Conservation (phyloP, 2,797 vertebrate genomes). For the Xenops minutus region DNA sequence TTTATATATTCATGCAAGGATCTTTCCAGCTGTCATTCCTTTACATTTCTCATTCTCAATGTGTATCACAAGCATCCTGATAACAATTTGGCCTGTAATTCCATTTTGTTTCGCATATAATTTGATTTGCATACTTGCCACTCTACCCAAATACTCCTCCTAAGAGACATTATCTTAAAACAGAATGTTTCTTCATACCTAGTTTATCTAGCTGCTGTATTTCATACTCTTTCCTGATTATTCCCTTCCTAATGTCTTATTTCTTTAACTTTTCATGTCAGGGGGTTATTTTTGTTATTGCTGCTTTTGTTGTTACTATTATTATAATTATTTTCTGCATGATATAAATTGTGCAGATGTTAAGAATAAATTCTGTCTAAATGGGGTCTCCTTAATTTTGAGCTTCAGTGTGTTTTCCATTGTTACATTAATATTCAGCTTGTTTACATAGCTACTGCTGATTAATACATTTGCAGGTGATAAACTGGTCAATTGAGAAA, state of each 20-base stretch:
- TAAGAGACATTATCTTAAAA: background rate
- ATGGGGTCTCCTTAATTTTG: background rate
- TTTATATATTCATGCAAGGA: background rate
- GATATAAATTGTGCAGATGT: background rate
- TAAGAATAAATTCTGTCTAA: background rate
- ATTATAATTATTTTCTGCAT: background rate
- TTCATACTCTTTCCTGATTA: background rate
- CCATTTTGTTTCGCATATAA: background rate
- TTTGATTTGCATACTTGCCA: background rate
- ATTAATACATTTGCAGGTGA: background rate
- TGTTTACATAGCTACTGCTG: background rate
- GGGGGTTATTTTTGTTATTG: background rate
- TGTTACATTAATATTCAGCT: background rate
- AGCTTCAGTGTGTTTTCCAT: background rate
- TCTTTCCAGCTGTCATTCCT: background rate
- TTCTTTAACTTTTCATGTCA: background rate
- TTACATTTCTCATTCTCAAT: background rate
- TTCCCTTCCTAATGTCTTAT: background rate
- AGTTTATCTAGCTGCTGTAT: background rate
- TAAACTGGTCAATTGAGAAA: background rate
- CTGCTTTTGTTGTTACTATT: background rate
- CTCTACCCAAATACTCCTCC: background rate
- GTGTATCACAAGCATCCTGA: background rate
- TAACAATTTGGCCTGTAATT: background rate
- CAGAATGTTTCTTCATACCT: background rate